Evolutionary conservation across 2,113 vertebrate genomes (phyloP).

Genomic region (human (Homo sapiens)): DNA sequence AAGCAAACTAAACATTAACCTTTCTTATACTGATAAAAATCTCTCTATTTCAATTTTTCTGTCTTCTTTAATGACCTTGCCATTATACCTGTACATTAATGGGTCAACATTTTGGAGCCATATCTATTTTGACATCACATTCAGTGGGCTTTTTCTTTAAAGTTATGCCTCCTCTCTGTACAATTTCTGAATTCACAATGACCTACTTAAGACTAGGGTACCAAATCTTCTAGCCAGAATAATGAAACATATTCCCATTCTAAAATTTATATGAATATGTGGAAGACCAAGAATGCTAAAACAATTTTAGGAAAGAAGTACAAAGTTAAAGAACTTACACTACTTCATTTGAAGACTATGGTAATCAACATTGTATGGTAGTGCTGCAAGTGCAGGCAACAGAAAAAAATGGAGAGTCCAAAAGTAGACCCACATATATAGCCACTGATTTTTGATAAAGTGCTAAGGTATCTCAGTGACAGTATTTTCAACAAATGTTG

Average conservation of each 20-base stretch:
- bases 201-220: background rate
- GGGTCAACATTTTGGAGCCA: background rate
- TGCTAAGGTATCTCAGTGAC: background rate
- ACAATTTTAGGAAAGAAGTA: background rate
- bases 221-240: background rate
- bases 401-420: background rate
- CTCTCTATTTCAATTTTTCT: background rate
- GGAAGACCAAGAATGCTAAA: background rate
- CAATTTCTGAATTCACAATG: background rate
- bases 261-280: background rate
- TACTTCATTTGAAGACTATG: background rate
- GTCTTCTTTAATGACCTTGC: background rate
- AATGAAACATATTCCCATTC: background rate
- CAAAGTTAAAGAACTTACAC: background rate
- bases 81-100: background rate
- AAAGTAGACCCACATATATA: background rate
- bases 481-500: conserved; percentile 12
- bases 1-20: background rate
- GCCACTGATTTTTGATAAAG: background rate
- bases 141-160: background rate
- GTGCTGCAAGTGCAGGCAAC: background rate
- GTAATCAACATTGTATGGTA: background rate
- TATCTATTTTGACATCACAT: background rate
- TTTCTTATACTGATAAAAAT: background rate
- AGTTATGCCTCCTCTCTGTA: background rate